These are phyloP conservation scores for Pionites leucogaster DNA, from an alignment of 2,113 vertebrate genomes.

Conservation along the genomic window DNA sequence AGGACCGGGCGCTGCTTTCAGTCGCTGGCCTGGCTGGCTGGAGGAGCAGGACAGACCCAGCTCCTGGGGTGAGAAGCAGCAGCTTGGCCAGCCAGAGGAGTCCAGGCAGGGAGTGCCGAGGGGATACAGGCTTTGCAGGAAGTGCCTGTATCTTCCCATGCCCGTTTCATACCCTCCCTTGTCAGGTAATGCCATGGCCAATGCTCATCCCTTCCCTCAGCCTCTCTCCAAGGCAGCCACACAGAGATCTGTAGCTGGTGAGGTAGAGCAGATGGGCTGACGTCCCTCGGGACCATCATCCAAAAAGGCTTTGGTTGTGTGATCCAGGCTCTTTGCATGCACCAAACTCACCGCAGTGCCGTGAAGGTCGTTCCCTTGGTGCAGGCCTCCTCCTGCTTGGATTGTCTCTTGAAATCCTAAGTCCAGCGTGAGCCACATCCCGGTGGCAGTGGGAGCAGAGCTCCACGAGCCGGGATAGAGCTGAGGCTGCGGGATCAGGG, in stretches of 20 bases:
- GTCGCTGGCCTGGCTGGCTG: background rate
- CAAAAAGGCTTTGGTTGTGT: background rate
- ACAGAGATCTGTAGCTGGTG: rapidly evolving
- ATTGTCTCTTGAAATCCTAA: background rate
- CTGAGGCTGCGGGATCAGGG: background rate
- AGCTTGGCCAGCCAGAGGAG: rapidly evolving
- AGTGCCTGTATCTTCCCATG: rapidly evolving
- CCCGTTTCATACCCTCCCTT: rapidly evolving
- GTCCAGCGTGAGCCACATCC: rapidly evolving
- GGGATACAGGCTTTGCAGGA: background rate
- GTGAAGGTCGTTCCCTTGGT: rapidly evolving
- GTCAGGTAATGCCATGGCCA: rapidly evolving
- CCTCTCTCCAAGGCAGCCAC: background rate
- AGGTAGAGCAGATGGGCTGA: background rate
- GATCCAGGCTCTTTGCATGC: background rate
- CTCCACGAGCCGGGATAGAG: background rate
- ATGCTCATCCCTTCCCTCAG: background rate
- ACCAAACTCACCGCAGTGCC: rapidly evolving
- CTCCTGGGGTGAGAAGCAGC: rapidly evolving
- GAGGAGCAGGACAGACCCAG: background rate
- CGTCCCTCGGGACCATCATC: background rate
- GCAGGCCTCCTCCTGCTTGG: background rate
- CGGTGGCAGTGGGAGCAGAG: rapidly evolving
- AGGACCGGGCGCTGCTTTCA: background rate
- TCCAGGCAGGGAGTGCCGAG: rapidly evolving